phyloP scores from a whole-genome alignment of 2,797 vertebrate genomes.

The Neosilurus hyrtlii region DNA sequence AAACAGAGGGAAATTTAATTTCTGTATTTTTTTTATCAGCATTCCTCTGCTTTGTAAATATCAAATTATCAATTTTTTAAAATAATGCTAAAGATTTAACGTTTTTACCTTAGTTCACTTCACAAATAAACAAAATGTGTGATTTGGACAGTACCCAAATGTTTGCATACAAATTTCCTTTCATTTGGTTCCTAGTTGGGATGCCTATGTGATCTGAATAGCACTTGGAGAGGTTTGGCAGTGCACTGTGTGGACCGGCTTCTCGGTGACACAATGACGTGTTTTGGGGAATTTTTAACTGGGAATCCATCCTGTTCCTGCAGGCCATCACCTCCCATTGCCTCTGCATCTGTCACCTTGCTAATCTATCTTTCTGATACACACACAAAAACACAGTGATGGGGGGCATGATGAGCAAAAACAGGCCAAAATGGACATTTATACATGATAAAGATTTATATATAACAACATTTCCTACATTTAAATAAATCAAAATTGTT shows the following conservation, averaged over 20 bases:
- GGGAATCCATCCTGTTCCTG: slow-evolving; percentile 22
- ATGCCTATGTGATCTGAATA: not conserved
- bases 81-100: not conserved
- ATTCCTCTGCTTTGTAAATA: not conserved
- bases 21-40: not conserved
- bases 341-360: slow-evolving; percentile 49
- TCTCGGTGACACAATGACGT: slow-evolving; percentile 31
- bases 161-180: not conserved
- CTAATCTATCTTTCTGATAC: slow-evolving; percentile 9
- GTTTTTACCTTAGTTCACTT: not conserved
- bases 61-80: not conserved
- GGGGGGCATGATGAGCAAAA: not conserved
- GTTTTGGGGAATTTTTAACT: slow-evolving; percentile 26
- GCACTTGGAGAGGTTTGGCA: slow-evolving; percentile 1
- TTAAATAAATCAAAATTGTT: not conserved
- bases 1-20: too few species aligned
- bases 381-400: not conserved
- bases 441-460: not conserved
- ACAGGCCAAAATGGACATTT: not conserved
- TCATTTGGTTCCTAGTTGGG: not conserved
- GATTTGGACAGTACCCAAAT: not conserved
- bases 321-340: slow-evolving; percentile 38
- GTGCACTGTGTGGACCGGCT: not conserved
- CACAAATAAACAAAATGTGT: not conserved
- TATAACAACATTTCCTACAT: not conserved